Evolutionary conservation across 1,140 invertebrate genomes (phyloP).

Genomic region (Cyclina sinensis): DNA sequence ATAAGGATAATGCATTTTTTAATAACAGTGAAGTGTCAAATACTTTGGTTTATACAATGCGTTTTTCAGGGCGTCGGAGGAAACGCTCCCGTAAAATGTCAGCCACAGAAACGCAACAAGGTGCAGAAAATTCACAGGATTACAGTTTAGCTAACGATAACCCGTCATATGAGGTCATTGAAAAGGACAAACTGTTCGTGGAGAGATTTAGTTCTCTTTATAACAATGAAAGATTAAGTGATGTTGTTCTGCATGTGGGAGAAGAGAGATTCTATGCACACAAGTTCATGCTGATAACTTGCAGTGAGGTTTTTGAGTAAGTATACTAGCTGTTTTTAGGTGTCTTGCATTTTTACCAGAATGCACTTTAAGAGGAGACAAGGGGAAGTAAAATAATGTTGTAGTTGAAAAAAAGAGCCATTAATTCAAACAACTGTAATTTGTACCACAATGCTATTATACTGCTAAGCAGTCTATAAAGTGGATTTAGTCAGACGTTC

Average conservation of each 20-base stretch:
- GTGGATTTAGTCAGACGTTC: too few relatives aligned
- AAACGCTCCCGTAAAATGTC: constrained; percentile 1
- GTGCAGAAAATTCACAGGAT: not conserved
- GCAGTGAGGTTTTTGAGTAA: constrained; percentile 83
- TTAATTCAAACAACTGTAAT: too few relatives aligned
- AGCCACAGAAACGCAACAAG: not conserved
- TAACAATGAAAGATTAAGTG: constrained; percentile 78
- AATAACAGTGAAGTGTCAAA: too few relatives aligned
- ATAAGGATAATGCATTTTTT: too few relatives aligned
- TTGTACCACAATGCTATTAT: too few relatives aligned
- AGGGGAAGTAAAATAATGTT: too few relatives aligned
- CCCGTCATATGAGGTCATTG: constrained; percentile 64
- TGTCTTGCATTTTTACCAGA: too few relatives aligned
- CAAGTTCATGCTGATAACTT: constrained; percentile 79
- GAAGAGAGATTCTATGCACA: constrained; percentile 77
- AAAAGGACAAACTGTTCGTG: constrained; percentile 73
- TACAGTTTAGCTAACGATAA: not conserved
- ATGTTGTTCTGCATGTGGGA: constrained; percentile 76
- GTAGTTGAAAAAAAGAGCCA: too few relatives aligned
- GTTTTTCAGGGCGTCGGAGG: not conserved
- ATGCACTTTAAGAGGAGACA: too few relatives aligned
- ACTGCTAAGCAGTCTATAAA: too few relatives aligned
- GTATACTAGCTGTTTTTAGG: too few relatives aligned
- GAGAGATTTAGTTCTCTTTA: constrained; percentile 74
- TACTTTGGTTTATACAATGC: too few relatives aligned